Conservation (phyloP, 2,797 vertebrate genomes). For the Macroramphosus scolopax region DNA sequence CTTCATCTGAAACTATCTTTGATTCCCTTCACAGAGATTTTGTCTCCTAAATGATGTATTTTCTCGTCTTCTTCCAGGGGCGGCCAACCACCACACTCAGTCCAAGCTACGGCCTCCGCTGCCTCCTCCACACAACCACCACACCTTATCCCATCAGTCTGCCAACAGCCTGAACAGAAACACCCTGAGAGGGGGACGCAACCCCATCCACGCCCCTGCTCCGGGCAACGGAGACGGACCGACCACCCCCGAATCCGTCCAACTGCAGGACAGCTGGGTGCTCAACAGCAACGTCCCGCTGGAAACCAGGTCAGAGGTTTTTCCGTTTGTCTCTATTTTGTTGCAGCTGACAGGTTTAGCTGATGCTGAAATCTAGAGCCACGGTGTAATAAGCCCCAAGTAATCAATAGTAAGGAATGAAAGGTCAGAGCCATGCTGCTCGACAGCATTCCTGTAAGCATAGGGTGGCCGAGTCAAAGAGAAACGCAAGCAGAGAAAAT, state of each 20-base stretch:
- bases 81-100: conserved; percentile 95
- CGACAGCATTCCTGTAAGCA: conserved; percentile 38
- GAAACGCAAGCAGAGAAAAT: conserved; percentile 18
- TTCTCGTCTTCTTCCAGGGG: conserved; percentile 76
- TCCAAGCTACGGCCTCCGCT: conserved; percentile 92
- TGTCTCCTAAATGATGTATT: conserved; percentile 8
- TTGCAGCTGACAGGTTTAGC: conserved; percentile 18
- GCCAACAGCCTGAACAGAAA: conserved; percentile 98
- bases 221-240: conserved; percentile 89
- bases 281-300: conserved; percentile 94
- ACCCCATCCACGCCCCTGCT: conserved; percentile 89
- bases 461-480: conserved; percentile 12
- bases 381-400: conserved; percentile 12
- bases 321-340: conserved; percentile 2
- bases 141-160: conserved; percentile 93
- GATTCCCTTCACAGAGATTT: conserved; percentile 11
- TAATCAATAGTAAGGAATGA: conserved; percentile 48
- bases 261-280: conserved; percentile 95
- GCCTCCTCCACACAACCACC: conserved; percentile 95
- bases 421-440: conserved; percentile 40
- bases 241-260: conserved; percentile 94
- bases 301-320: conserved; percentile 86
- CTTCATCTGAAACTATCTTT: conserved; percentile 8
- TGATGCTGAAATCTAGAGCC: conserved; percentile 15
- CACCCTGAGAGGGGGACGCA: conserved; percentile 91